Conservation (phyloP, 2,797 vertebrate species). For the Onychomys arenicola region DNA sequence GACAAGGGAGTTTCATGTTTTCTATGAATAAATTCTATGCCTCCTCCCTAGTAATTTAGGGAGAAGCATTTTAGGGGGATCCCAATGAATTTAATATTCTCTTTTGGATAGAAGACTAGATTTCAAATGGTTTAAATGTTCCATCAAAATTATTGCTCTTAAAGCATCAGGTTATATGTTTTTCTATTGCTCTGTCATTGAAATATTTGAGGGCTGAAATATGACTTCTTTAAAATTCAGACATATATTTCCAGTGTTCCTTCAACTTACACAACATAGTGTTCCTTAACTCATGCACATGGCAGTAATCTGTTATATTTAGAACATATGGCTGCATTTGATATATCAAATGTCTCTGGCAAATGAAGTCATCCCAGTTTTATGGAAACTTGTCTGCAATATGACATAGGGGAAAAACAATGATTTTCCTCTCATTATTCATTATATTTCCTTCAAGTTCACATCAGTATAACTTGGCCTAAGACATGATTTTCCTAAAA, state of each 20-base stretch:
- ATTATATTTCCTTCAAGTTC: slow-evolving; percentile 61
- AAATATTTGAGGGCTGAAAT: slow-evolving; percentile 58
- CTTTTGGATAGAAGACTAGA: not conserved
- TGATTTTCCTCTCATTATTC: slow-evolving; percentile 67
- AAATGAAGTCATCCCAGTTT: slow-evolving; percentile 68
- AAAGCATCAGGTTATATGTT: not conserved
- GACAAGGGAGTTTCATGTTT: not conserved
- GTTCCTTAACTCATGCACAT: slow-evolving; percentile 67
- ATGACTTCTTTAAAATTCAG: slow-evolving; percentile 66
- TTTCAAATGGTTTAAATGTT: slow-evolving; percentile 36
- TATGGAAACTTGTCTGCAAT: slow-evolving; percentile 73
- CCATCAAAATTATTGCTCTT: slow-evolving; percentile 11
- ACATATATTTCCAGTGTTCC: slow-evolving; percentile 66
- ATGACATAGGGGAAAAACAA: slow-evolving; percentile 58
- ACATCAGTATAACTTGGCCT: slow-evolving; percentile 31
- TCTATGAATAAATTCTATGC: not conserved
- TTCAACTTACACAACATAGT: slow-evolving; percentile 45
- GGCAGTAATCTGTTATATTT: slow-evolving; percentile 76
- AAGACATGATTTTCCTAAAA: slow-evolving; percentile 62
- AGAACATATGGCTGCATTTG: slow-evolving; percentile 71
- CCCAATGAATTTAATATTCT: not conserved
- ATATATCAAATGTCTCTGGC: slow-evolving; percentile 67
- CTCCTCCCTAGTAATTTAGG: not conserved
- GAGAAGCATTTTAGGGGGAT: not conserved
- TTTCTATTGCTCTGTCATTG: slow-evolving; percentile 53